These are phyloP conservation scores for Sialia sialis DNA, from an alignment of 2,113 vertebrate genomes.

Conservation along the genomic window DNA sequence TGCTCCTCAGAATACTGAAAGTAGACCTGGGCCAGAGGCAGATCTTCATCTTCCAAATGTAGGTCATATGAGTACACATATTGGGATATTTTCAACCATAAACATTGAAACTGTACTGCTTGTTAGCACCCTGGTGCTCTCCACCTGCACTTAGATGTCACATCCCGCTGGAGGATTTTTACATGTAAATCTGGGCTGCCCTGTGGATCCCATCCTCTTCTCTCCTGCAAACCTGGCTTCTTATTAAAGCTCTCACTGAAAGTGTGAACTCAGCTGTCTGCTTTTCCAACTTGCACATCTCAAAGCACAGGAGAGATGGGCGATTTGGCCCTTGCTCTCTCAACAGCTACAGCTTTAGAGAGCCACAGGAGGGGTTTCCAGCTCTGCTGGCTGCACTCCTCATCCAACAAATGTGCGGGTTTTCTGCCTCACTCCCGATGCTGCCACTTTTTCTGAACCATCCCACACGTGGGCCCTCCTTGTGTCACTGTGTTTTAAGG, in stretches of 20 bases:
- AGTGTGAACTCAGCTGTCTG: neutral
- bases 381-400: neutral
- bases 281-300: neutral
- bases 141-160: neutral
- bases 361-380: conserved; percentile 5
- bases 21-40: neutral
- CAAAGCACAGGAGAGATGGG: neutral
- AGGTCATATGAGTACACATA: neutral
- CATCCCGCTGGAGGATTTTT: neutral
- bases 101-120: neutral
- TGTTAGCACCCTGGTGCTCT: neutral
- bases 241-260: neutral
- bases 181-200: neutral
- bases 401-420: neutral
- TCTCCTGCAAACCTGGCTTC: neutral
- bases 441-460: neutral
- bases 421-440: neutral
- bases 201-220: neutral
- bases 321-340: conserved; percentile 1
- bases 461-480: neutral
- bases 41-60: neutral
- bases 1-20: neutral
- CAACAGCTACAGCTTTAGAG: neutral
- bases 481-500: neutral
- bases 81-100: neutral